Evolutionary conservation across 1,140 invertebrate genomes (phyloP).

Genomic region (Bemisia tabaci): DNA sequence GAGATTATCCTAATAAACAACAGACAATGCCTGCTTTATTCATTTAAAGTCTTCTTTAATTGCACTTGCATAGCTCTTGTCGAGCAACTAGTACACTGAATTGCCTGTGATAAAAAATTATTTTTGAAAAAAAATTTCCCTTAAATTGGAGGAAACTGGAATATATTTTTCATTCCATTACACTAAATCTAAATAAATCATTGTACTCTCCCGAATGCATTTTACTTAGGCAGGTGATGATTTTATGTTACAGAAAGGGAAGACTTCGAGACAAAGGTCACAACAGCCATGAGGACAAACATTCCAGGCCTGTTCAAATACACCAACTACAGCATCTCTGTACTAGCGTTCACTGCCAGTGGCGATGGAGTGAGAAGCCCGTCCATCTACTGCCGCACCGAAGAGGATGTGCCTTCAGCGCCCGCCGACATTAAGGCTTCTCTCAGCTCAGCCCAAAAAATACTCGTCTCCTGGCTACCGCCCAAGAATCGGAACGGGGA

Average conservation of each 20-base stretch:
- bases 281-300: slow-evolving; percentile 48
- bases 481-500: slow-evolving; percentile 59
- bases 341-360: slow-evolving; percentile 63
- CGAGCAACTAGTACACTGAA: too few relatives aligned
- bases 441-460: slow-evolving; percentile 63
- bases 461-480: slow-evolving; percentile 76
- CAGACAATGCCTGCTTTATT: too few relatives aligned
- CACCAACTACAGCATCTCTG: slow-evolving; percentile 67
- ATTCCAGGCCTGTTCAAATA: slow-evolving; percentile 53
- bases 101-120: too few relatives aligned
- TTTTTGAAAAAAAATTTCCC: too few relatives aligned
- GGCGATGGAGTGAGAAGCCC: slow-evolving; percentile 61
- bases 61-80: too few relatives aligned
- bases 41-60: too few relatives aligned
- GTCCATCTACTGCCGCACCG: slow-evolving; percentile 58
- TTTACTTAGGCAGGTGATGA: too few relatives aligned
- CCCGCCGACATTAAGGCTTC: slow-evolving; percentile 80
- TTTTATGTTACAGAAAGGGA: slow-evolving; percentile 20
- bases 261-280: slow-evolving; percentile 40
- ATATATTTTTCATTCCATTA: too few relatives aligned
- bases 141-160: too few relatives aligned
- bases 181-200: too few relatives aligned
- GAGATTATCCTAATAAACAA: too few relatives aligned
- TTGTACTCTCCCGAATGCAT: too few relatives aligned
- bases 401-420: slow-evolving; percentile 69